Percentiles rank a stretch among this genome's conserved stretches.
Conservation (phyloP, 2,113 vertebrate species). For the Pristiophorus japonicus region DNA sequence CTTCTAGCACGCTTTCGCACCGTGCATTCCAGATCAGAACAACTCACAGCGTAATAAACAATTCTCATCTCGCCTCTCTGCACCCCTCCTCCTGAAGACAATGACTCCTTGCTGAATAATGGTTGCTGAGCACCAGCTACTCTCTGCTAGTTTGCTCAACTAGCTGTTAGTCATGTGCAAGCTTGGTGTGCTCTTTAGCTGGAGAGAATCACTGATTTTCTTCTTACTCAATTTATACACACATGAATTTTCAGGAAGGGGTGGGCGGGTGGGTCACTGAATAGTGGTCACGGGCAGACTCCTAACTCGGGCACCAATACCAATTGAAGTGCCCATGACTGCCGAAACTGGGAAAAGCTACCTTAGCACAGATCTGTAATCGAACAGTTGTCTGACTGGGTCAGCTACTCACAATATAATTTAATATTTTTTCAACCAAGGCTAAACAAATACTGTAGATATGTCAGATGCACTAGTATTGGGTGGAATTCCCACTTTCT, state of each 20-base stretch:
- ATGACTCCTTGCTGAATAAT: neutral
- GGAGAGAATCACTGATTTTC: neutral
- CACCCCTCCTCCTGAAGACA: neutral
- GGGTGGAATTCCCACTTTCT: neutral
- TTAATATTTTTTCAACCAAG: neutral
- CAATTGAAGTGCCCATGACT: neutral
- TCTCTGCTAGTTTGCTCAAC: neutral
- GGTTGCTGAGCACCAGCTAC: neutral
- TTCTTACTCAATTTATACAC: neutral
- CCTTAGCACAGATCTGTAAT: neutral
- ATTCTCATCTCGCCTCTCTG: neutral
- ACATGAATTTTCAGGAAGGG: neutral
- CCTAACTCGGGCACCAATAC: neutral
- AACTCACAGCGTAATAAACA: neutral
- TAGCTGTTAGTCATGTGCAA: neutral
- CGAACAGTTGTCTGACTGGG: neutral
- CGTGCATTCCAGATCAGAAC: neutral
- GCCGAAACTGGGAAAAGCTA: neutral
- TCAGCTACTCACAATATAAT: neutral
- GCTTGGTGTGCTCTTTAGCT: neutral
- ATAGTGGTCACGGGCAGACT: neutral
- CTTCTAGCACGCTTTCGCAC: neutral
- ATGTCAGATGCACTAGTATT: neutral
- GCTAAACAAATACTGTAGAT: neutral
- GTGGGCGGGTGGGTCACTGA: neutral